Evolutionary conservation across 2,113 vertebrate species (phyloP), one percentile per base, ranked within the genome.

Genomic region (Gymnogyps californianus): DNA sequence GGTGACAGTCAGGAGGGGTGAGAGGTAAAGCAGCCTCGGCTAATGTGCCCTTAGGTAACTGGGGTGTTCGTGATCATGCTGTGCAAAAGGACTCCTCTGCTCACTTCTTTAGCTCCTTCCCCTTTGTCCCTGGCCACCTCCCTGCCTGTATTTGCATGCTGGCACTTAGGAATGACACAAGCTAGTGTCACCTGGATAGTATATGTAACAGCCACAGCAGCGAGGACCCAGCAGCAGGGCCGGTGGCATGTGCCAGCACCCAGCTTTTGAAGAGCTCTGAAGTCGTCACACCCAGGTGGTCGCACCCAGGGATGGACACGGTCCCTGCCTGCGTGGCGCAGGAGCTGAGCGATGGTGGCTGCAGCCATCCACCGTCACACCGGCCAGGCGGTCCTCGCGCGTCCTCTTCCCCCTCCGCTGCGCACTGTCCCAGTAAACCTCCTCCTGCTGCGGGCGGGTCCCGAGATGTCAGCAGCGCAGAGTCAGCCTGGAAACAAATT

Each of bases 1-100:
- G 97, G 97, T 96, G 97, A 92, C 94, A 87, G 2, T 34, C 90
- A 88, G 85, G 96, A 97, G 83, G 89, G 64, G 70, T 71, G 72
- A 90, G 81, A 83, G 93, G 91, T 85, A 85, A 93, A 97, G 96
- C 74, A 93, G 51, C 85, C 92, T 95, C 42, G 13, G 71, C 70
- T 95, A 94, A 80, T 34, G 83, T 69, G 74, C 85, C 95, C 65
- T 91, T 80, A 81, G 90, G 44, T 87, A 93, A 83, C 83, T 52
- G 95, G 94, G 94, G 78, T 92, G 92, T 90, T 94, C 49, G 13
- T 69, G 93, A 82, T 89, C 83, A 59, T 70, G 89, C 94, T 92
- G 90, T 83, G 72, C 88, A 58, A 87, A 95, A 96, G 83, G 82
- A 82, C 12, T 38, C 28, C 18, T 79, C 11, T 6, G 3, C 55